Evolutionary conservation across 2,797 vertebrate genomes (phyloP).

Genomic region (Otus scops): DNA sequence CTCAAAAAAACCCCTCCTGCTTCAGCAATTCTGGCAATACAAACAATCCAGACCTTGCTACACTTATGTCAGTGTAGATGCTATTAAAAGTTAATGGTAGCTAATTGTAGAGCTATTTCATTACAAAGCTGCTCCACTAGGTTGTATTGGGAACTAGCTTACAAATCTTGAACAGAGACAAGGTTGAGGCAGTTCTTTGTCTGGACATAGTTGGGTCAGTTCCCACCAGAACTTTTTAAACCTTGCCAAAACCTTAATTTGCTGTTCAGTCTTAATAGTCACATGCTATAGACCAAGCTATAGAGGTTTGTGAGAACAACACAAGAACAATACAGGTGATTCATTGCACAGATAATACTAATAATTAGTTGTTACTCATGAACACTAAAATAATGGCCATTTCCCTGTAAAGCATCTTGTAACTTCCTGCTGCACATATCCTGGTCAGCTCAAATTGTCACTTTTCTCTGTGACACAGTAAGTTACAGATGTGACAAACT

Average conservation of each 20-base stretch:
- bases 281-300: background rate
- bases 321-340: background rate
- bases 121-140: background rate
- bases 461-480: background rate
- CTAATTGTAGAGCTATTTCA: background rate
- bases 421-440: background rate
- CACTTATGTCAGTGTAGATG: fast-evolving
- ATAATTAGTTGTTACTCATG: background rate
- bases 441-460: background rate
- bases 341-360: background rate
- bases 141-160: background rate
- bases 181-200: background rate
- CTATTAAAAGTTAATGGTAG: background rate
- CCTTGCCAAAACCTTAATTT: background rate
- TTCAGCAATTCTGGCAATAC: background rate
- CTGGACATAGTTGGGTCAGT: background rate
- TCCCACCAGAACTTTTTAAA: background rate
- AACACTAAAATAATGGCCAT: background rate
- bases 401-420: background rate
- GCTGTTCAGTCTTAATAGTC: background rate
- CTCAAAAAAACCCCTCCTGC: background rate
- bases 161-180: background rate
- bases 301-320: background rate
- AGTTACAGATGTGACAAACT: background rate
- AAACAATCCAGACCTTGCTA: background rate